Base-by-base conservation (phyloP, 2,797 vertebrate species). In the Typhlichthys subterraneus region DNA sequence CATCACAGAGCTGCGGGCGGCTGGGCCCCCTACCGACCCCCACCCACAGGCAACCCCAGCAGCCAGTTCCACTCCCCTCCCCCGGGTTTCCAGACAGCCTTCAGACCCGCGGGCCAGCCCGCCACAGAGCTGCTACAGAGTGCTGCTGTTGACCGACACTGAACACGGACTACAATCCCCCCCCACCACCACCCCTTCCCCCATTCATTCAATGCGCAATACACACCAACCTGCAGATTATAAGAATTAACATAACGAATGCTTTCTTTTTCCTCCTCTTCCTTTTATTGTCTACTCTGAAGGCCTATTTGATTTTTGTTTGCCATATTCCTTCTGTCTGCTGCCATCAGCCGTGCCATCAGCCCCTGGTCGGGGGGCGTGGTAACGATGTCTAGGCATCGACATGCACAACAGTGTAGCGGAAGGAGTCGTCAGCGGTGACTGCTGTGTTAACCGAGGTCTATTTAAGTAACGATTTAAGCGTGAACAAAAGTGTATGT, bases 41-140 rank as follows among this genome's bases (percentile, higher is more conserved):
- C 95, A 52, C 91, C 95, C 84, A 94, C 95, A 84, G 94, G 94
- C 91, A 96, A 95, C 71, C 94, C 95, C 64, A 88, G 94, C 93
- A 96, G 92, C 86, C 92, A 92, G 81, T 98, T 96, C 90, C 97
- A 99, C 88, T 97, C 96, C 85, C 97, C 97, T 62, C 96, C 97
- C 54, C 98, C 98, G 79, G 97, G 98, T 86, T 99, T 99, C 87
- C 98, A 98, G 94, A 96, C 96, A 83, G 94, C 97, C 91, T 98
- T 99, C 96, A 98, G 97, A 97, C 95, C 96, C 88, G 94, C 95
- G 80, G 96, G 93, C 92, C 98, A 99, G 95, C 94, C 94, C 73
- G 90, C 95, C 92, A 96, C 98, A 96, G 97, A 99, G 94, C 94
- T 99, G 94, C 92, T 99, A 97, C 97, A 99, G 95, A 99, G 95